A percentile compares a stretch with the other conserved stretches of the same genome.
phyloP scores from a whole-genome alignment of 1,140 invertebrate genomes.

The Samia ricini region DNA sequence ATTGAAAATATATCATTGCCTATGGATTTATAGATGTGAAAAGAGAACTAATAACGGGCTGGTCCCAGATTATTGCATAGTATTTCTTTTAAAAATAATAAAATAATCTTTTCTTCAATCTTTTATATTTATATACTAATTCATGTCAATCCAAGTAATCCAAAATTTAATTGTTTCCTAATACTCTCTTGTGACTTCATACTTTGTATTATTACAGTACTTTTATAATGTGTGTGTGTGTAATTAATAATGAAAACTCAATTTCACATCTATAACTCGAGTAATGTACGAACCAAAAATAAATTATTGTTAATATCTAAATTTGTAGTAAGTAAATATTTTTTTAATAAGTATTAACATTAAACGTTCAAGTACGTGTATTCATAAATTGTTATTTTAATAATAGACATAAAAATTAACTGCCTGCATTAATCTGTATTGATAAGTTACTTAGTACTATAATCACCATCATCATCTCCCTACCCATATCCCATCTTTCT shows the following conservation, averaged over 20 bases:
- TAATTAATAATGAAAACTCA: neutral
- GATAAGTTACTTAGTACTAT: neutral
- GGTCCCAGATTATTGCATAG: neutral
- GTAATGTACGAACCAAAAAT: neutral
- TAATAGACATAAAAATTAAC: neutral
- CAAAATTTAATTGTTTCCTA: neutral
- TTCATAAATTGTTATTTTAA: neutral
- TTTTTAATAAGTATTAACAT: neutral
- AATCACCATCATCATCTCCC: too few relatives aligned
- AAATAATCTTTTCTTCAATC: neutral
- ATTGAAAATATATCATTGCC: neutral
- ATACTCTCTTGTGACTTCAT: neutral
- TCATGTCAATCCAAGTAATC: neutral
- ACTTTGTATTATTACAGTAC: too few relatives aligned
- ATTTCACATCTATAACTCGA: neutral
- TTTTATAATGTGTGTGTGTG: too few relatives aligned
- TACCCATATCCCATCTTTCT: too few relatives aligned
- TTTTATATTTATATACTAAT: too few relatives aligned
- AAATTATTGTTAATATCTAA: neutral
- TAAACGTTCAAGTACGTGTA: too few relatives aligned
- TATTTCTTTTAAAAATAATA: neutral
- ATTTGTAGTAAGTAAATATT: neutral
- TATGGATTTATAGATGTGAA: neutral
- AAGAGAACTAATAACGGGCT: neutral
- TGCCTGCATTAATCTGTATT: neutral